Evolutionary conservation across 2,113 vertebrate species (phyloP).

Genomic region (Callithrix jacchus): DNA sequence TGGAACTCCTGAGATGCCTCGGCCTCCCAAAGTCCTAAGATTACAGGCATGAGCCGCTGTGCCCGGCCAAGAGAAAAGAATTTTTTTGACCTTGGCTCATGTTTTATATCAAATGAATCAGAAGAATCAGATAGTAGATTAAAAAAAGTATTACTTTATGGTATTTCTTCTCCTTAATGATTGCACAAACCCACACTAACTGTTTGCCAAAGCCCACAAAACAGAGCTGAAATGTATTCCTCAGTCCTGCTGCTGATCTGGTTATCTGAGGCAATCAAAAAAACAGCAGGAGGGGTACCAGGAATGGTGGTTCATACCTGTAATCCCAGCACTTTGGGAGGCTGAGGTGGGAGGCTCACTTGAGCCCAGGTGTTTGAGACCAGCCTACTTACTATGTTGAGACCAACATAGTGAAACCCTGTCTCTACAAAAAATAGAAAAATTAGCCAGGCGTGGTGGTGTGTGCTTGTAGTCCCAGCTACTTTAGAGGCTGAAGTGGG

Average conservation of each 20-base stretch:
- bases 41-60: no score
- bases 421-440: no score
- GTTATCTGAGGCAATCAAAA: neutral
- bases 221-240: neutral
- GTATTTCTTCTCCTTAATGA: neutral
- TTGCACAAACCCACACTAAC: neutral
- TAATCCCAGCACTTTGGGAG: no score
- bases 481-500: no score
- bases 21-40: no score
- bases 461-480: no score
- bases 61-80: neutral
- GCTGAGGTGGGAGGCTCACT: no score
- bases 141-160: neutral
- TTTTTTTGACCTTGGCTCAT: neutral
- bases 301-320: neutral
- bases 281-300: neutral
- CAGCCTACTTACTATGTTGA: no score
- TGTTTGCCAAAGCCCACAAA: slow-evolving; percentile 8
- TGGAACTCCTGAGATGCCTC: no score
- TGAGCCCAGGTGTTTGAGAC: no score
- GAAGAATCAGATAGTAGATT: neutral
- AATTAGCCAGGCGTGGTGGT: no score
- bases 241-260: neutral
- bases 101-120: neutral
- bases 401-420: no score